Evolutionary conservation across 2,113 vertebrate species (phyloP), one percentile per base, ranked within the genome.

Genomic region (Ranitomeya variabilis): DNA sequence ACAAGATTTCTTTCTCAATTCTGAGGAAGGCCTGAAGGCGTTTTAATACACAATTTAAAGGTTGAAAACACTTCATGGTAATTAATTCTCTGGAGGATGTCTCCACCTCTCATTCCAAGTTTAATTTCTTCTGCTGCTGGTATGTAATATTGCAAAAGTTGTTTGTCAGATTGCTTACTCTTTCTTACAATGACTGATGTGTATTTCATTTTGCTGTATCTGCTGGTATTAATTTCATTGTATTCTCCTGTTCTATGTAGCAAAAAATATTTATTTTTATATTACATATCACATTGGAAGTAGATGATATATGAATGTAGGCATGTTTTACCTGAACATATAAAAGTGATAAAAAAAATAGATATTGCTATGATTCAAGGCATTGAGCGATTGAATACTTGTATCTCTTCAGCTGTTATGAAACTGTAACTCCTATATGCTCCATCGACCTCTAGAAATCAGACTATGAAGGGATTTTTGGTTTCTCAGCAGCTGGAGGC

Each of bases 21-120:
- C 55, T 81, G 55, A 81, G 37, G 79, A 62, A 31, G 59, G 55
- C 55, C 78, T 60, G 54, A 62, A 81, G 79, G 79, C 79, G 62
- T 62, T 81, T 76, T 81, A 60, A 62, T 81, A 26, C 23, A 81
- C 79, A 81, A 81, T 62, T 26, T 81, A 59, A 81, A 62, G 57
- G 59, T 60, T 60, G 79, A 81, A 81, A 81, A 60, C 79, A 60
- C 55, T 81, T 81, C 23, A 81, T 60, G 55, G 14, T 81, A 81
- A 81, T 81, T 60, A 81, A 81, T 81, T 62, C 54, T 81, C 79
- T 5, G 14, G 55, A 81, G 79, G 18, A 62, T 81, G 55, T 81
- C 54, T 62, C 79, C 57, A 81, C 79, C 79, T 81, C 59, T 81
- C 14, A 60, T 81, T 81, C 57, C 79, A 81, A 62, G 14, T 81